Conservation (phyloP, 2,797 vertebrate genomes). For the Parauchenoglanis ngamensis region DNA sequence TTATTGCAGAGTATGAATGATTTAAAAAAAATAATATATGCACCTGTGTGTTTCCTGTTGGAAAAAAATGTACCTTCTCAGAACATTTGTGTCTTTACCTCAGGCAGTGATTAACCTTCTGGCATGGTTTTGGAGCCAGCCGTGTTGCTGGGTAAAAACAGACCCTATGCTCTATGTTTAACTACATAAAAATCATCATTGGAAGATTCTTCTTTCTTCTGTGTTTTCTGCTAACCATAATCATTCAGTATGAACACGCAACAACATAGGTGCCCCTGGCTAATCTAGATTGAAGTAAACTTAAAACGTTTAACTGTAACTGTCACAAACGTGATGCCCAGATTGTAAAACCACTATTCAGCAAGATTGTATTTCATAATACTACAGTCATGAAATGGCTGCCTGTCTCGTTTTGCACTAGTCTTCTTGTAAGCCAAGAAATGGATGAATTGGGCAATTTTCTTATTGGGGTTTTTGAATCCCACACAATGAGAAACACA, state of each 20-base stretch:
- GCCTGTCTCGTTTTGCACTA: neutral
- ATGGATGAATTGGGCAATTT: neutral
- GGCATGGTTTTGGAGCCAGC: constrained; percentile 13
- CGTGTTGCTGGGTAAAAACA: constrained; percentile 35
- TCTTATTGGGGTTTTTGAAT: neutral
- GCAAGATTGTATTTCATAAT: neutral
- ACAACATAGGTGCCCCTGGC: neutral
- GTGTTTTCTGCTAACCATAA: neutral
- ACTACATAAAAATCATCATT: neutral
- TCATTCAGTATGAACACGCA: neutral
- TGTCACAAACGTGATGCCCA: neutral
- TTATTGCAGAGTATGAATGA: constrained; percentile 11
- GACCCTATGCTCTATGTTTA: neutral
- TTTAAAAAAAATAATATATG: neutral
- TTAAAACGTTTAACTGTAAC: neutral
- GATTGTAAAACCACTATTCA: neutral
- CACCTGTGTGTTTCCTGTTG: constrained; percentile 21
- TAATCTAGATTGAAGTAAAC: neutral
- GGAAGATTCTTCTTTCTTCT: neutral
- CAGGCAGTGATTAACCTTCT: constrained; percentile 41
- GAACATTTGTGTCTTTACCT: constrained; percentile 55
- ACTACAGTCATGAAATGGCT: neutral
- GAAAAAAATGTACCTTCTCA: constrained; percentile 16
- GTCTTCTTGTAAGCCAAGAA: neutral
- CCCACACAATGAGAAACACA: neutral